phyloP scores from a whole-genome alignment of 1,140 invertebrate genomes.

The Phymorhynchus buccinoides region DNA sequence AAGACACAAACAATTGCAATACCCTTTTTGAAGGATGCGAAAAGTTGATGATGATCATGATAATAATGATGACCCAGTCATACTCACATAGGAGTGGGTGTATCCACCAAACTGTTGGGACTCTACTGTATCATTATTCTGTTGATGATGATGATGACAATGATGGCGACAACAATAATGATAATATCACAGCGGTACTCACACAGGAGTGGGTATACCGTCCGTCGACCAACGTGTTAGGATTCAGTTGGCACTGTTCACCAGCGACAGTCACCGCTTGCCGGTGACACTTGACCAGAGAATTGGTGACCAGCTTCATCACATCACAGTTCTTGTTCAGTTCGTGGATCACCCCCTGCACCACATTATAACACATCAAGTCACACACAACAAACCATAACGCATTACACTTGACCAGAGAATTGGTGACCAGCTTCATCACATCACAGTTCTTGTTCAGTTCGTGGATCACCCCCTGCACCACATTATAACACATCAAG shows the following conservation, averaged over 20 bases:
- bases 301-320: constrained; percentile 74
- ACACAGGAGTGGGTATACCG: constrained; percentile 75
- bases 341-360: constrained; percentile 74
- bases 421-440: too few species aligned
- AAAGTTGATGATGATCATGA: too few species aligned
- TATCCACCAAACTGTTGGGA: not conserved
- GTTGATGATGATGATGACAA: not conserved
- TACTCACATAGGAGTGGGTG: not conserved
- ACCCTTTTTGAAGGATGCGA: too few species aligned
- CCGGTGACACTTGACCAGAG: constrained; percentile 75
- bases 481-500: too few species aligned
- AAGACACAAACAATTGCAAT: too few species aligned
- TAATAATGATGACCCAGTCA: too few species aligned
- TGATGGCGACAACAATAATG: not conserved
- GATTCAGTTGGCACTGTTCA: constrained; percentile 61
- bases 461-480: too few species aligned
- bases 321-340: constrained; percentile 75
- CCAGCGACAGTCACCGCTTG: constrained; percentile 66
- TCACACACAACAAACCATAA: not conserved
- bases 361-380: not conserved
- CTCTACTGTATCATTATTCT: not conserved
- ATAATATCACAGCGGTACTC: constrained; percentile 43
- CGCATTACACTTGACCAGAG: too few species aligned
- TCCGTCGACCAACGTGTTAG: constrained; percentile 73
- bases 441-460: too few species aligned